A percentile compares a stretch with the other conserved stretches of the same genome.
Evolutionary conservation across 2,797 vertebrate species (phyloP).

Genomic region (Sebastes baramenuke): DNA sequence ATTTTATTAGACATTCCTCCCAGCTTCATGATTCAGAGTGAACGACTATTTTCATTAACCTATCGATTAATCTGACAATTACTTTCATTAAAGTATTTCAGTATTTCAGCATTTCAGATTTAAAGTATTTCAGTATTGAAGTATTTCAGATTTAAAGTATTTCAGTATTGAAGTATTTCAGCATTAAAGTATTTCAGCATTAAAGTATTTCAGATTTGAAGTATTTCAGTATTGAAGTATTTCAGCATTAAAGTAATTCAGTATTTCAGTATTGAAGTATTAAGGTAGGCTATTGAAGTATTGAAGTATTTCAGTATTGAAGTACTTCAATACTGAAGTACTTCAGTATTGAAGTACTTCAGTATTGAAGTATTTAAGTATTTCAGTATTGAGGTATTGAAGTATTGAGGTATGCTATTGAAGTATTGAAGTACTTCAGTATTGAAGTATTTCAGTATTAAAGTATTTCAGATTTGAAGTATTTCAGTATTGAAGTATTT

Average conservation of each 20-base stretch:
- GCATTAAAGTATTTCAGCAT: neutral
- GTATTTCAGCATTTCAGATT: neutral
- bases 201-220: neutral
- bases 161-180: neutral
- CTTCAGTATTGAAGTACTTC: neutral
- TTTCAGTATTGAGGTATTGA: no score
- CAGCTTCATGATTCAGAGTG: neutral
- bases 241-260: neutral
- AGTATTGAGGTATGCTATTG: no score
- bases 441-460: neutral
- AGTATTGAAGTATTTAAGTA: no score
- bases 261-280: no score
- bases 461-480: no score
- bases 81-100: neutral
- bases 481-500: no score
- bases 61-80: neutral
- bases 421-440: no score
- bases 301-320: no score
- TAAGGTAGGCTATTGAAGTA: no score
- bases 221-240: no score
- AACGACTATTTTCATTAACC: neutral
- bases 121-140: neutral
- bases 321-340: neutral
- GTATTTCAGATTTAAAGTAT: rapidly evolving
- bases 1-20: neutral